phyloP scores from a whole-genome alignment of 2,888 invertebrate genomes.

The Rhagium mordax region DNA sequence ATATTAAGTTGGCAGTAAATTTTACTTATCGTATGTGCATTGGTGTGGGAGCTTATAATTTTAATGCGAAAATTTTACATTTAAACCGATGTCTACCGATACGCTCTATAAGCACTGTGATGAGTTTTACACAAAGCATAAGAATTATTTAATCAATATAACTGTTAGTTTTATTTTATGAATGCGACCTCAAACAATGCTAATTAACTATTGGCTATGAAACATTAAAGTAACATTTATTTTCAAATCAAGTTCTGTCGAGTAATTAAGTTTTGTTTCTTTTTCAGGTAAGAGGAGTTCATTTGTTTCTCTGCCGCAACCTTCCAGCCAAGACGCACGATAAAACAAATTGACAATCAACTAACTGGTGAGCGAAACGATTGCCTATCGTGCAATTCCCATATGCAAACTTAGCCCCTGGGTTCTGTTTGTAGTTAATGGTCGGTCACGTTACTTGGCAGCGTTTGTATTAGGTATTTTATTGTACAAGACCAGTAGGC shows the following conservation, averaged over 20 bases:
- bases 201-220: neutral
- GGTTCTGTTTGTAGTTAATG: slow-evolving; percentile 7
- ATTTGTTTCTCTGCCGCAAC: neutral
- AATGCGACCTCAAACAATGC: neutral
- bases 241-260: neutral
- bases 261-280: slow-evolving; percentile 5
- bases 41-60: too few species aligned
- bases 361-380: slow-evolving; percentile 15
- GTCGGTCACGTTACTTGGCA: neutral
- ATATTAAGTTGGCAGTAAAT: too few species aligned
- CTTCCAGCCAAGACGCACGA: slow-evolving; percentile 4
- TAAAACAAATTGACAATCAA: slow-evolving; percentile 11
- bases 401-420: neutral
- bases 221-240: neutral
- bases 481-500: neutral
- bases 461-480: neutral
- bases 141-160: neutral
- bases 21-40: too few species aligned
- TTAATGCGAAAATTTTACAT: too few species aligned
- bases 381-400: neutral
- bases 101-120: too few species aligned
- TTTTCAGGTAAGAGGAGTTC: slow-evolving; percentile 22
- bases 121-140: neutral
- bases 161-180: neutral
- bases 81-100: too few species aligned